These are phyloP conservation scores for Arothron firmamentum DNA, from an alignment of 2,113 vertebrate genomes.

Conservation along the genomic window DNA sequence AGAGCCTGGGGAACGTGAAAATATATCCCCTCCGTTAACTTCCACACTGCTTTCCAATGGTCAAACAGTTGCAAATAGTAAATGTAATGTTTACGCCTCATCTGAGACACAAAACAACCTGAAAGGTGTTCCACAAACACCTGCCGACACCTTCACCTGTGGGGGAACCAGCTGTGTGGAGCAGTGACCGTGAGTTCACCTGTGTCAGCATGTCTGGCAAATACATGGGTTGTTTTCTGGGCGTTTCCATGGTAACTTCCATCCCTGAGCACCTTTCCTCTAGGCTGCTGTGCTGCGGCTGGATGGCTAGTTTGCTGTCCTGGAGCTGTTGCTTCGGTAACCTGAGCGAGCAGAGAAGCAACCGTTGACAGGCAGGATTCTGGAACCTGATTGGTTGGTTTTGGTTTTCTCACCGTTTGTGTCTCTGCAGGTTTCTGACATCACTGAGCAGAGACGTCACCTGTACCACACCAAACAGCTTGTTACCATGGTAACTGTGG, in stretches of 20 bases:
- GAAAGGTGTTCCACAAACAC: neutral
- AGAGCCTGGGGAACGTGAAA: constrained; percentile 29
- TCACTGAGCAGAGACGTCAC: constrained; percentile 40
- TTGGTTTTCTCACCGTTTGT: constrained; percentile 62
- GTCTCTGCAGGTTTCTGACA: constrained; percentile 67
- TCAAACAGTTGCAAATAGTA: no score
- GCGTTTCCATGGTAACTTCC: constrained; percentile 74
- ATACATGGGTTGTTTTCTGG: constrained; percentile 68
- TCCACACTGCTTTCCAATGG: no score
- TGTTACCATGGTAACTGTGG: neutral
- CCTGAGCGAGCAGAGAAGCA: constrained; percentile 54
- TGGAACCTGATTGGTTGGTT: neutral
- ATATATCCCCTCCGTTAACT: no score
- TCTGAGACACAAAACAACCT: no score
- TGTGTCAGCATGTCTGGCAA: constrained; percentile 69
- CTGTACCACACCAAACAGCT: constrained; percentile 17
- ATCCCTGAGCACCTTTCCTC: constrained; percentile 73
- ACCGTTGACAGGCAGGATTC: neutral
- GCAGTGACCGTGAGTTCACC: constrained; percentile 33
- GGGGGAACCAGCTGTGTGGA: no score
- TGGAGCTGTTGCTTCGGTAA: constrained; percentile 77
- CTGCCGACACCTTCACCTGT: neutral
- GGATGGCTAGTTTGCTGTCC: constrained; percentile 70
- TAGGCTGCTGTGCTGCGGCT: constrained; percentile 71
- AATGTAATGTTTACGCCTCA: no score